Base-by-base conservation (phyloP, 2,113 vertebrate genomes). In the Chloropsis hardwickii region DNA sequence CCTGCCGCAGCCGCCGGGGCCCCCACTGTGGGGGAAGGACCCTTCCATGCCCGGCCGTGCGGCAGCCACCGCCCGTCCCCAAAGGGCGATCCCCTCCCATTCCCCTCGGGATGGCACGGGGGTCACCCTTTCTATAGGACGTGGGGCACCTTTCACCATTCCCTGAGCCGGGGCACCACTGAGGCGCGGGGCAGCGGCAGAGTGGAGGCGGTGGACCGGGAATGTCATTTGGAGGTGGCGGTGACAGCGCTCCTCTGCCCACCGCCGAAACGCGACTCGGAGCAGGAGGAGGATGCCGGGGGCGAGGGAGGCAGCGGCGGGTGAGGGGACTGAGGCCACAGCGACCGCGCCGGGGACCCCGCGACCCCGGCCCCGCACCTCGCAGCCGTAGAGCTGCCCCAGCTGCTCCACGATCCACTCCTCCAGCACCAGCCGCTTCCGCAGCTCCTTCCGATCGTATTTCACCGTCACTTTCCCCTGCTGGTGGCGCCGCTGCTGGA, bases 381-480 rank as follows among this genome's bases (percentile, higher is more conserved):
- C 98, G 88, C 99, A 99, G 98, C 99, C 99, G 85, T 99, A 99
- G 70, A 99, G 98, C 94, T 98, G 98, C 94, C 98, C 99, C 91
- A 99, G 99, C 98, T 99, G 99, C 97, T 99, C 99, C 93, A 99
- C 99, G 98, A 99, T 99, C 99, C 99, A 99, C 96, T 99, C 99
- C 97, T 99, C 99, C 98, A 99, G 97, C 65, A 98, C 98, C 13
- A 99, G 98, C 97, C 99, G 98, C 93, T 99, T 99, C 77, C 99
- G 98, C 97, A 99, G 99, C 98, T 99, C 99, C 88, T 99, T 99
- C 72, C 99, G 98, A 95, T 99, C 99, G 96, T 99, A 99, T 98
- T 99, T 99, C 95, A 99, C 99, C 33, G 99, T 99, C 97, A 99
- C 99, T 98, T 99, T 99, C 48, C 99, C 99, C 93, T 99, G 99